Percentiles rank a stretch among this genome's conserved stretches.
Evolutionary conservation across 2,797 vertebrate genomes (phyloP).

Genomic region (Menidia menidia): DNA sequence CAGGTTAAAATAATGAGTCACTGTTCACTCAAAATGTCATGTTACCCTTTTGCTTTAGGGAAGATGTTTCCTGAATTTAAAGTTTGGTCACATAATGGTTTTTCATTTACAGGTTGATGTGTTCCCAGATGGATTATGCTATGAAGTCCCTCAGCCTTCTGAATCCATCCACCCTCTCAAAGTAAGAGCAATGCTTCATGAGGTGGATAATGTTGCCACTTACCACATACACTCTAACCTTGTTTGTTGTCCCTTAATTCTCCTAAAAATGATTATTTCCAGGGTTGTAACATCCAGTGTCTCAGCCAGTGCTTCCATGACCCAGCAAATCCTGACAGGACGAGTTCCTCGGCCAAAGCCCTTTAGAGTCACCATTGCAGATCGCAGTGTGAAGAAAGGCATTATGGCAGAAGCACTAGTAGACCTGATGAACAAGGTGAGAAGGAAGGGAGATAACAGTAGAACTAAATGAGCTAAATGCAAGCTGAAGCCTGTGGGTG

Average conservation of each 20-base stretch:
- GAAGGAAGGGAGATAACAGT: not conserved
- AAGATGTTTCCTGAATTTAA: not conserved
- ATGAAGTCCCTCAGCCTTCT: conserved; percentile 90
- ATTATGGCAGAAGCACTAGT: conserved; percentile 83
- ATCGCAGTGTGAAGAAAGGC: conserved; percentile 90
- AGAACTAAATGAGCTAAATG: not conserved
- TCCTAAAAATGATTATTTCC: not conserved
- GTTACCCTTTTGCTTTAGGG: not conserved
- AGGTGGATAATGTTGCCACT: not conserved
- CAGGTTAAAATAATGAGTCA: too few relatives aligned
- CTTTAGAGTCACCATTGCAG: conserved; percentile 85
- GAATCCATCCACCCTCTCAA: conserved; percentile 86
- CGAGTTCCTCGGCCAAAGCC: conserved; percentile 73
- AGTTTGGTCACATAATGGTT: not conserved
- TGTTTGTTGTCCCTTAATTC: too few relatives aligned
- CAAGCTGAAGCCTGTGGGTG: not conserved
- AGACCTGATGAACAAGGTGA: conserved; percentile 89
- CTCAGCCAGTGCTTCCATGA: conserved; percentile 85
- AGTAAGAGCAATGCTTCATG: conserved; percentile 79
- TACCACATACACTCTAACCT: not conserved
- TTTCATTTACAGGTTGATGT: conserved; percentile 27
- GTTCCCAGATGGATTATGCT: conserved; percentile 88
- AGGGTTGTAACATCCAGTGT: conserved; percentile 79
- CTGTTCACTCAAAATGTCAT: not conserved
- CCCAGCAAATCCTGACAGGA: conserved; percentile 85